A percentile compares a stretch with the other conserved stretches of the same genome.
These are phyloP conservation scores for Tipula helvola DNA, from an alignment of 2,888 invertebrate species.

Conservation along the genomic window DNA sequence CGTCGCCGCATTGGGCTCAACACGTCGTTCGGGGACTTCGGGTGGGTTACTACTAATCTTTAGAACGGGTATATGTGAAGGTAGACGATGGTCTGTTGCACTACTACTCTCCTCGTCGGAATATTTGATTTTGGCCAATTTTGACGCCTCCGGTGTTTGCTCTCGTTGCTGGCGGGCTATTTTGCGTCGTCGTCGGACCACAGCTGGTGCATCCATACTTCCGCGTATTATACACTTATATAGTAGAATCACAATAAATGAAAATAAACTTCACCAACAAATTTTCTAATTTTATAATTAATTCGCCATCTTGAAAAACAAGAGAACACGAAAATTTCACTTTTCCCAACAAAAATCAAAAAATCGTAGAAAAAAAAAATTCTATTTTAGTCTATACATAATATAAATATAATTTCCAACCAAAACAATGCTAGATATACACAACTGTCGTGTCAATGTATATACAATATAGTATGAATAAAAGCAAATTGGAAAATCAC, in stretches of 20 bases:
- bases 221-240: conserved; percentile 13
- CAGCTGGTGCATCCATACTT: conserved; percentile 30
- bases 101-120: conserved; percentile 23
- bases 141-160: conserved; percentile 41
- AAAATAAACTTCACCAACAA: conserved; percentile 4
- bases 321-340: background rate
- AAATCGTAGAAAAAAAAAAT: background rate
- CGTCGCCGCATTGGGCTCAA: background rate
- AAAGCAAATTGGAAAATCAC: background rate
- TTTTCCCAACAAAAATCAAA: background rate
- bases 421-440: background rate
- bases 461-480: background rate
- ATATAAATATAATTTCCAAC: background rate
- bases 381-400: background rate
- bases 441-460: background rate
- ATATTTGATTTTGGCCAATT: conserved; percentile 16
- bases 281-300: background rate
- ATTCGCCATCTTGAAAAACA: background rate
- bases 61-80: background rate
- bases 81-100: conserved; percentile 11
- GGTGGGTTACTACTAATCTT: background rate
- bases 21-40: background rate
- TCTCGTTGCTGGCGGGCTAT: conserved; percentile 45
- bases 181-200: conserved; percentile 47
- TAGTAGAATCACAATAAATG: background rate